Percentiles rank a stretch among this genome's conserved stretches.
These are phyloP conservation scores for Colaptes auratus DNA, from an alignment of 2,113 vertebrate genomes.

Conservation along the genomic window DNA sequence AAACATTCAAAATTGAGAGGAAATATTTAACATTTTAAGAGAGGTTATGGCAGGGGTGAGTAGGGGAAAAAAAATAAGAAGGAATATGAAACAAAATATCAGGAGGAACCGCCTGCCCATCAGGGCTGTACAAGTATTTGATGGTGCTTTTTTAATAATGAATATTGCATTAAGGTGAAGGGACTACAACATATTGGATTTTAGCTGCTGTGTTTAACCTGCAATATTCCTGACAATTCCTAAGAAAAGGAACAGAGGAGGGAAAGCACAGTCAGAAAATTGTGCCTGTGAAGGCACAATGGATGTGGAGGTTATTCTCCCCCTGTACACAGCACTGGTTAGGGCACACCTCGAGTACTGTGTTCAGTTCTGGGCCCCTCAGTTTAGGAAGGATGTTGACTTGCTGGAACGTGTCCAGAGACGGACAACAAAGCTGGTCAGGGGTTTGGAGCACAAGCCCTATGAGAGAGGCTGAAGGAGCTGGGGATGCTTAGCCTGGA, in stretches of 20 bases:
- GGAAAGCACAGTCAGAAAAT: neutral
- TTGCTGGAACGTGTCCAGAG: no score
- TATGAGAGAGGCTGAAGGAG: no score
- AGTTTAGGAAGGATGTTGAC: no score
- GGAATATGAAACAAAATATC: neutral
- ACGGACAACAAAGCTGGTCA: no score
- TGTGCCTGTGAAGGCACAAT: neutral
- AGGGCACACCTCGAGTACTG: no score
- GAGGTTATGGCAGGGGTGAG: neutral
- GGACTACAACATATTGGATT: neutral
- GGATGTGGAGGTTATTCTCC: no score
- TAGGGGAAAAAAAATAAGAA: neutral
- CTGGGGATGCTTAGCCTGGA: no score
- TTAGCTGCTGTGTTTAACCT: neutral
- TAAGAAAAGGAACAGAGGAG: neutral
- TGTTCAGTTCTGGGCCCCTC: no score
- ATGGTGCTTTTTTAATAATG: neutral
- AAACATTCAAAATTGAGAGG: neutral
- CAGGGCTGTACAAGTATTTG: fast-evolving
- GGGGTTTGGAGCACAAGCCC: no score
- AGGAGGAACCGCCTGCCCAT: neutral
- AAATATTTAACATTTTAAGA: neutral
- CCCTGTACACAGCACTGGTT: no score
- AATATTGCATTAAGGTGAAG: neutral
- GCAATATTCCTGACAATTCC: neutral